Percentiles rank a stretch among this genome's conserved stretches.
Evolutionary conservation across 1,140 invertebrate species (phyloP).

Genomic region (Procambarus clarkii): DNA sequence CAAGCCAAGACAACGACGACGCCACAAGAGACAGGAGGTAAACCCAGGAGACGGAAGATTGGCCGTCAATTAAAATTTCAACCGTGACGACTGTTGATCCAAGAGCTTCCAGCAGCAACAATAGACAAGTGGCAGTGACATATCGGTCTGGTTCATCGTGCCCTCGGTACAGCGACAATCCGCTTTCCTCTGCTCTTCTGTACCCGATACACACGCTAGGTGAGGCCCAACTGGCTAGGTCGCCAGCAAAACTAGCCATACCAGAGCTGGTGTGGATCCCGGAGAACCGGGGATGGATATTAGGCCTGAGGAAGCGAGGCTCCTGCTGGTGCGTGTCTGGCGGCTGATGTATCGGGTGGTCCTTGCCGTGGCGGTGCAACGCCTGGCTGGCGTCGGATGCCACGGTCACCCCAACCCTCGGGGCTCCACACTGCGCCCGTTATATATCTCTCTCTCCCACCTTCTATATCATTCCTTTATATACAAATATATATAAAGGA

Average conservation of each 20-base stretch:
- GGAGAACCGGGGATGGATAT: neutral
- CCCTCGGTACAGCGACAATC: constrained; percentile 15
- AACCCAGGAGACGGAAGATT: neutral
- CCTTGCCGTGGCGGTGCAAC: constrained; percentile 9
- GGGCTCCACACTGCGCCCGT: neutral
- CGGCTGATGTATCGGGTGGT: constrained; percentile 19
- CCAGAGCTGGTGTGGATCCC: constrained; percentile 19
- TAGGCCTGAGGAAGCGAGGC: neutral
- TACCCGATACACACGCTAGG: neutral
- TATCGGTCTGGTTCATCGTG: constrained; percentile 14
- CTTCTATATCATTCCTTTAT: too few relatives aligned
- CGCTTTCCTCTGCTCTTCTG: neutral
- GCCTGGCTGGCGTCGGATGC: constrained; percentile 28
- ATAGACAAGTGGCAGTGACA: constrained; percentile 35
- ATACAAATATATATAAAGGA: too few relatives aligned
- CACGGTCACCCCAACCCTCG: neutral
- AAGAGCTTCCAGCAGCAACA: constrained; percentile 24
- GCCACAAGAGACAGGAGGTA: neutral
- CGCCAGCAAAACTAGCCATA: neutral
- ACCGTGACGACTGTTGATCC: constrained; percentile 45
- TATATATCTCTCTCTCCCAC: too few relatives aligned
- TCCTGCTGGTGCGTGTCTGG: neutral
- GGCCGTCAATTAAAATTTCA: constrained; percentile 40
- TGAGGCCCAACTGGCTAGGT: neutral
- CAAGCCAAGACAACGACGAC: neutral